Conservation (phyloP, 2,888 invertebrate species). For the Aphrophora alni region DNA sequence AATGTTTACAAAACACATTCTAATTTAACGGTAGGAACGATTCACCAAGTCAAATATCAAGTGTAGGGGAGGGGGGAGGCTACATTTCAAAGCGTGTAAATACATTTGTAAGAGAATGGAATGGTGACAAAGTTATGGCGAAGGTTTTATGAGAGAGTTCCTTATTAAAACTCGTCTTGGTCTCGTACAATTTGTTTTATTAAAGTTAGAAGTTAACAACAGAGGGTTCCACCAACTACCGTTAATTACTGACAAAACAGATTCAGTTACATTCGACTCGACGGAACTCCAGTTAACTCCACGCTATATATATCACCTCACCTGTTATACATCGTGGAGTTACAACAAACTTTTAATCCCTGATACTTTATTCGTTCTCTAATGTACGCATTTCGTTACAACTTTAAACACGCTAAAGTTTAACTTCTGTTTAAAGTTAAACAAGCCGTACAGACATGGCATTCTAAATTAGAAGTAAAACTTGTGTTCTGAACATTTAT, state of each 20-base stretch:
- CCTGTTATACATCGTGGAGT: neutral
- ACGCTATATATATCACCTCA: neutral
- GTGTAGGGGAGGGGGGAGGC: neutral
- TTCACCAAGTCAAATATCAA: neutral
- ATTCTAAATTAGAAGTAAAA: neutral
- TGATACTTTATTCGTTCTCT: neutral
- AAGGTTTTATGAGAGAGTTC: neutral
- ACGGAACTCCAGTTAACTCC: neutral
- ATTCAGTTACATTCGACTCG: neutral
- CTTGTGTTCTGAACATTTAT: too few relatives aligned
- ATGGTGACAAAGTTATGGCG: neutral
- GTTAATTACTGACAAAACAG: constrained; percentile 1
- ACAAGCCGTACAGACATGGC: neutral
- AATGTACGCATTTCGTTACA: constrained; percentile 6
- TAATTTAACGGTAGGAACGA: neutral
- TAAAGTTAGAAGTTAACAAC: neutral
- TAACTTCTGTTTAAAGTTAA: neutral
- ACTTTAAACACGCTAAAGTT: neutral
- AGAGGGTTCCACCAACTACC: neutral
- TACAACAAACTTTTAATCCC: neutral
- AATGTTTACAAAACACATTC: constrained; percentile 13
- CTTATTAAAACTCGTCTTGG: neutral
- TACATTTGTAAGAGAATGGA: too few relatives aligned
- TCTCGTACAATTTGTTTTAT: neutral
- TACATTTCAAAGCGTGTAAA: too few relatives aligned